Conservation (phyloP, 2,797 vertebrate genomes). For the Sciaenops ocellatus region DNA sequence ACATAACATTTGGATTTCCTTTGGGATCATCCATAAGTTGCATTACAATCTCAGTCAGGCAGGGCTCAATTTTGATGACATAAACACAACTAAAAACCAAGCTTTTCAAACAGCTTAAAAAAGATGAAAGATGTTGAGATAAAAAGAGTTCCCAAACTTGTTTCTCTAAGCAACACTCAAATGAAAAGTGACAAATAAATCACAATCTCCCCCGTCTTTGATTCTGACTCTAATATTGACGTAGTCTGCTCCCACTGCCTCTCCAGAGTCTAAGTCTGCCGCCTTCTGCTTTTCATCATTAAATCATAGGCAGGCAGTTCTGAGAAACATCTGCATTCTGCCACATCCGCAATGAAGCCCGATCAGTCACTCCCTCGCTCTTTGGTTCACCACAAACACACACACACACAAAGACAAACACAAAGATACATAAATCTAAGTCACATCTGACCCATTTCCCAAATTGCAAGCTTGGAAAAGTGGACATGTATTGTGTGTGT, state of each 20-base stretch:
- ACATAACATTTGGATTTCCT: conserved; percentile 63
- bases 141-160: conserved; percentile 71
- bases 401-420: conserved; percentile 48
- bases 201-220: conserved; percentile 73
- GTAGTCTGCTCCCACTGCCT: conserved; percentile 69
- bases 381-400: conserved; percentile 49
- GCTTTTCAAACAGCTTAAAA: conserved; percentile 66
- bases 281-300: conserved; percentile 79
- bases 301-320: conserved; percentile 74
- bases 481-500: conserved; percentile 37
- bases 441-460: conserved; percentile 72
- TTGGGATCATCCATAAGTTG: conserved; percentile 65
- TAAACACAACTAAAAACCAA: conserved; percentile 65
- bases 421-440: conserved; percentile 66
- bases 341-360: conserved; percentile 66
- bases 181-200: conserved; percentile 81
- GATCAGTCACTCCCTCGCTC: conserved; percentile 65
- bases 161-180: conserved; percentile 72
- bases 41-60: conserved; percentile 58
- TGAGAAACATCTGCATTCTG: conserved; percentile 81
- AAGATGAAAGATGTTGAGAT: conserved; percentile 68
- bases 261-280: conserved; percentile 62
- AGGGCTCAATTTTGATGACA: conserved; percentile 69
- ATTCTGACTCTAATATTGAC: conserved; percentile 76
- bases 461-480: conserved; percentile 65